Percentiles rank a stretch among this genome's conserved stretches.
These are phyloP conservation scores for Pangasius macronema DNA, from an alignment of 2,797 vertebrate genomes.

Conservation along the genomic window DNA sequence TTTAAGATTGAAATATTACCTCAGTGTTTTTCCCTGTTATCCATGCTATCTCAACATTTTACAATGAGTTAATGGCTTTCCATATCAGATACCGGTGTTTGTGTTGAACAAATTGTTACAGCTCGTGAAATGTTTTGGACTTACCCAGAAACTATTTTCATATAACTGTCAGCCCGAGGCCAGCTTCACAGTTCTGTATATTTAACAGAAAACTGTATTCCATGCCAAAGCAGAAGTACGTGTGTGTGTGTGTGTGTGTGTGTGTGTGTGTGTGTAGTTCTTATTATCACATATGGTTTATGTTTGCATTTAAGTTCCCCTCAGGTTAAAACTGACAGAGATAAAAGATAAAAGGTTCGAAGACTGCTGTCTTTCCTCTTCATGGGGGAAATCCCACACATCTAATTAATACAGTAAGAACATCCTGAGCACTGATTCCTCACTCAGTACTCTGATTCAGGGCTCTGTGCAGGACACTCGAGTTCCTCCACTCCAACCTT, in stretches of 20 bases:
- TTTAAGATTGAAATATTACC: not conserved
- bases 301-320: slow-evolving; percentile 48
- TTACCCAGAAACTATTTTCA: slow-evolving; percentile 24
- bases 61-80: not conserved
- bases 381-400: slow-evolving; percentile 43
- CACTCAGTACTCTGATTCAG: not conserved
- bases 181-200: slow-evolving; percentile 22
- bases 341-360: slow-evolving; percentile 47
- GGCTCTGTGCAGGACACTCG: not conserved
- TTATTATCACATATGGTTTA: slow-evolving; percentile 51
- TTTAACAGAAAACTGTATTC: slow-evolving; percentile 37
- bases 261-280: slow-evolving; percentile 20
- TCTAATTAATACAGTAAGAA: slow-evolving; percentile 35
- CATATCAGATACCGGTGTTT: slow-evolving; percentile 25
- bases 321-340: slow-evolving; percentile 48
- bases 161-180: slow-evolving; percentile 33
- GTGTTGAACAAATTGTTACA: slow-evolving; percentile 24
- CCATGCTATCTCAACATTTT: not conserved
- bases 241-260: slow-evolving; percentile 9
- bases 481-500: not conserved
- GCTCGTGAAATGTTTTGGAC: slow-evolving; percentile 24
- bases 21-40: not conserved
- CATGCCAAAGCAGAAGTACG: slow-evolving; percentile 31
- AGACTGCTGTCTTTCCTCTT: slow-evolving; percentile 27
- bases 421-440: not conserved